Percentiles rank a stretch among this genome's conserved stretches.
These are phyloP conservation scores for Bombus soroeensis DNA, from an alignment of 1,140 invertebrate species.

Conservation along the genomic window DNA sequence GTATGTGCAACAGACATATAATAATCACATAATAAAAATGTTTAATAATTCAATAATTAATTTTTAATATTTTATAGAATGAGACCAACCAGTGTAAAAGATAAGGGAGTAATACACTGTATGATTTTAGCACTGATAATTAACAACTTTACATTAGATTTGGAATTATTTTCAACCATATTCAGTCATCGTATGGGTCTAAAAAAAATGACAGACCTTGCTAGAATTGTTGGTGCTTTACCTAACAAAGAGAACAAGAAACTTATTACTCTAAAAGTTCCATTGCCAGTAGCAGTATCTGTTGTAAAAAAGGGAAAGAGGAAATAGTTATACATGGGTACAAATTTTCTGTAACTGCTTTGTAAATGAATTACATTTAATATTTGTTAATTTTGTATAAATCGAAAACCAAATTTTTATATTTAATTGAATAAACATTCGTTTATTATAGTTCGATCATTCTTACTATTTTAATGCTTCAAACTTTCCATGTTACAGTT, in stretches of 20 bases:
- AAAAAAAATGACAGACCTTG: conserved; percentile 81
- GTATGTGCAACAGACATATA: conserved; percentile 62
- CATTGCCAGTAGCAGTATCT: conserved; percentile 75
- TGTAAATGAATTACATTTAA: background rate
- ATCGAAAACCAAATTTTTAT: background rate
- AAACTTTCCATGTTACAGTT: background rate
- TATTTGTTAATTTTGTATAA: background rate
- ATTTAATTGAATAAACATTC: background rate
- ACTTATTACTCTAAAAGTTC: conserved; percentile 77
- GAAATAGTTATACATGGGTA: conserved; percentile 32
- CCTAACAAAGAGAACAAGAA: conserved; percentile 76
- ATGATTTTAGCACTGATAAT: conserved; percentile 80
- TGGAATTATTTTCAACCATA: conserved; percentile 78
- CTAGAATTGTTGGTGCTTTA: conserved; percentile 78
- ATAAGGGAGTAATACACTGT: conserved; percentile 82
- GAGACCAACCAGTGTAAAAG: conserved; percentile 79
- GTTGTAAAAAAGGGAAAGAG: conserved; percentile 62
- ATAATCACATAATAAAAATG: background rate
- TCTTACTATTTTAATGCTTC: background rate
- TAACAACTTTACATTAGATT: conserved; percentile 76
- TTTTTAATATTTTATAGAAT: conserved; percentile 72
- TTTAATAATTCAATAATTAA: conserved; percentile 21
- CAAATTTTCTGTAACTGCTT: background rate
- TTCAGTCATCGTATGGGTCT: conserved; percentile 72
- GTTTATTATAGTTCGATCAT: background rate